A percentile compares a stretch with the other conserved stretches of the same genome.
Conservation (phyloP, 2,797 vertebrate species). For the Esox lucius region DNA sequence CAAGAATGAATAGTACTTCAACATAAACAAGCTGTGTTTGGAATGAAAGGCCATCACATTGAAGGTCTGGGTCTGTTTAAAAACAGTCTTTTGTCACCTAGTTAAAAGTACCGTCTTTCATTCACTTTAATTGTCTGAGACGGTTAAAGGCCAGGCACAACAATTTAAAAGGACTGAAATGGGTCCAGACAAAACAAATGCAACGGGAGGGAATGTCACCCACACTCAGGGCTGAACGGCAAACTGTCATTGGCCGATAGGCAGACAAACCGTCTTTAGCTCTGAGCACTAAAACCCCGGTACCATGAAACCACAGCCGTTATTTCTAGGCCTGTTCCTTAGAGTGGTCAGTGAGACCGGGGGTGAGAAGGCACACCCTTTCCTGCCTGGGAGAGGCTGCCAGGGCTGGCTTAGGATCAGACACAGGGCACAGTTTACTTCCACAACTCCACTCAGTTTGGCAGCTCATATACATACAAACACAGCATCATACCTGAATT, state of each 20-base stretch:
- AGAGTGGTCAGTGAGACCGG: conserved; percentile 51
- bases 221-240: neutral
- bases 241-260: conserved; percentile 28
- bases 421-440: neutral
- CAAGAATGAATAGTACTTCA: neutral
- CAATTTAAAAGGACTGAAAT: neutral
- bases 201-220: neutral
- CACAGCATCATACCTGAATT: neutral
- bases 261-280: conserved; percentile 44
- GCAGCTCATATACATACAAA: neutral
- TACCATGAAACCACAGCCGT: conserved; percentile 45
- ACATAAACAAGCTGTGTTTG: neutral
- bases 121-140: neutral
- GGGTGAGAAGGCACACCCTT: conserved; percentile 61
- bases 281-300: conserved; percentile 34
- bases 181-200: neutral
- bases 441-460: neutral
- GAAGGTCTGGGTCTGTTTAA: neutral
- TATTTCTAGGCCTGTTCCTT: conserved; percentile 55
- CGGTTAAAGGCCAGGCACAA: neutral
- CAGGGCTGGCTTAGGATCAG: conserved; percentile 36
- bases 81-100: neutral
- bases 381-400: conserved; percentile 53
- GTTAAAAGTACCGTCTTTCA: neutral
- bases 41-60: neutral